Percentiles rank a stretch among this genome's conserved stretches.
These are phyloP conservation scores for Onychomys arenicola DNA, from an alignment of 2,797 vertebrate genomes.

Conservation along the genomic window DNA sequence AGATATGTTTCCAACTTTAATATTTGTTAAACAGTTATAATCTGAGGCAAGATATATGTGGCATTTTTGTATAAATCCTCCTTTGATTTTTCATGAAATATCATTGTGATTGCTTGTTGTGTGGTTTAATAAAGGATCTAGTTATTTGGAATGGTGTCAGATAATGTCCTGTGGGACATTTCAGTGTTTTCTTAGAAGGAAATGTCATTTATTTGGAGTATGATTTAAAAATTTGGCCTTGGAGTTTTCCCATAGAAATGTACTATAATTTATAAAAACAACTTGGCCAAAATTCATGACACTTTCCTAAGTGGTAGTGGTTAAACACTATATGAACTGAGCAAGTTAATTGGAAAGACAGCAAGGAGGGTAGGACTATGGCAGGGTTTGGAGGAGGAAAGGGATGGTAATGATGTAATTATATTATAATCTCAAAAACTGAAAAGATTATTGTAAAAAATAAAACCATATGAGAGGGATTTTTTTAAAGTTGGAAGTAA, in stretches of 20 bases:
- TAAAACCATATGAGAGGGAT: too few species aligned
- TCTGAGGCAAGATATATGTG: neutral
- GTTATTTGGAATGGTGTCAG: slow-evolving; percentile 33
- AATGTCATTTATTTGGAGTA: neutral
- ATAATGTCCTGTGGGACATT: neutral
- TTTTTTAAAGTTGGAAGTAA: slow-evolving; percentile 12
- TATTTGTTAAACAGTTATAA: slow-evolving; percentile 35
- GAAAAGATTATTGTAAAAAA: neutral
- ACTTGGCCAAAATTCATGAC: slow-evolving; percentile 10
- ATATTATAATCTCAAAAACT: neutral
- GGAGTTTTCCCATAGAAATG: slow-evolving; percentile 39
- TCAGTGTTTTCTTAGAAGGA: slow-evolving; percentile 47
- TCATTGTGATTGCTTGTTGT: neutral
- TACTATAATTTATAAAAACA: slow-evolving; percentile 14
- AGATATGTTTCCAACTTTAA: neutral
- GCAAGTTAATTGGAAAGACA: neutral
- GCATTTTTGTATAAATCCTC: neutral
- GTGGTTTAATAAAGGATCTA: slow-evolving; percentile 51
- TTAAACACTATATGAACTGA: neutral
- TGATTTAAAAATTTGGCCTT: slow-evolving; percentile 63
- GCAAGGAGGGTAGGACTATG: neutral
- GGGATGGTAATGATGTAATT: neutral
- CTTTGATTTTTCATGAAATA: slow-evolving; percentile 4
- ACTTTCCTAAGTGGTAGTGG: slow-evolving; percentile 23
- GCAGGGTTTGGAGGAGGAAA: neutral